Percentiles rank a stretch among this genome's conserved stretches.
These are phyloP conservation scores for Neuroscelio doddi DNA, from an alignment of 2,888 invertebrate genomes.

Conservation along the genomic window DNA sequence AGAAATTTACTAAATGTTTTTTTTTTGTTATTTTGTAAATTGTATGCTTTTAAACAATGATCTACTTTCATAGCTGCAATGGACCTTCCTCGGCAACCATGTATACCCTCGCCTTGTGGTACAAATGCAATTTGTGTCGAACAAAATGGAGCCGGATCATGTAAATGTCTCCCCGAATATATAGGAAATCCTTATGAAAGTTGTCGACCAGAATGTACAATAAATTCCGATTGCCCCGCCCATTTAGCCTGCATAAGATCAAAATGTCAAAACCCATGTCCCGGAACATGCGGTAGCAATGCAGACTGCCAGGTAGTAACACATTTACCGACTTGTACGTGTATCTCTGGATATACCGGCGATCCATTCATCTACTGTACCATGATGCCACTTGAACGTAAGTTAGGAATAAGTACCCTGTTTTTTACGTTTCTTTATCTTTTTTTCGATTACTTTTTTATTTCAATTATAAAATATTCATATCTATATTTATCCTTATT, in stretches of 20 bases:
- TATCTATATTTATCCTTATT: too few species aligned
- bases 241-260: conserved; percentile 77
- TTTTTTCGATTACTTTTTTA: too few species aligned
- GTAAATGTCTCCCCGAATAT: conserved; percentile 73
- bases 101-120: conserved; percentile 84
- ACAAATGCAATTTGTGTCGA: conserved; percentile 80
- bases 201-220: conserved; percentile 74
- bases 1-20: neutral
- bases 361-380: conserved; percentile 76
- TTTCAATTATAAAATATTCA: too few species aligned
- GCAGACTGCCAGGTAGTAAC: conserved; percentile 79
- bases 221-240: conserved; percentile 73
- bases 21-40: too few species aligned
- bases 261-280: conserved; percentile 81
- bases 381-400: conserved; percentile 56
- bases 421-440: too few species aligned
- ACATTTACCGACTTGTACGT: conserved; percentile 78
- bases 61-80: conserved; percentile 13
- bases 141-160: conserved; percentile 73
- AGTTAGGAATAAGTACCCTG: too few species aligned
- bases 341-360: conserved; percentile 77
- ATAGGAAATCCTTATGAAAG: conserved; percentile 72
- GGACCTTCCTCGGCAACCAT: conserved; percentile 72
- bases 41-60: neutral
- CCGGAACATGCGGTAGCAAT: conserved; percentile 82